A percentile compares a stretch with the other conserved stretches of the same genome.
Conservation (phyloP, 2,113 vertebrate genomes). For the Mesocricetus auratus region DNA sequence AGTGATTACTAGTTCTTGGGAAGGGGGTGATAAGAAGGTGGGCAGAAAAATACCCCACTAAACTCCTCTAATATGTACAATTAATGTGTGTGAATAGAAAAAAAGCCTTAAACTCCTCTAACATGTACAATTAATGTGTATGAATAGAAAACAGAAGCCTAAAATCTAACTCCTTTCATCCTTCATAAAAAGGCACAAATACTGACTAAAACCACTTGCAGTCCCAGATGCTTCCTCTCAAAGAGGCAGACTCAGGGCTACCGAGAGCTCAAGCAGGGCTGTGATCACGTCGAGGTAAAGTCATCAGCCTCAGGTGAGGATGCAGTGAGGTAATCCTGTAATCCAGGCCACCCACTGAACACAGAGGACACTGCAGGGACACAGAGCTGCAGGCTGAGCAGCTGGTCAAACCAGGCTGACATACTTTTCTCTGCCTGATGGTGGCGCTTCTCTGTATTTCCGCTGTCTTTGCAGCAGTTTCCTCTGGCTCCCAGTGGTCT, state of each 20-base stretch:
- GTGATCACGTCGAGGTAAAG: background rate
- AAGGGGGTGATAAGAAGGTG: background rate
- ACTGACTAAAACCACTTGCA: background rate
- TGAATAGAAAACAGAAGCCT: background rate
- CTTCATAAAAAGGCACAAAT: background rate
- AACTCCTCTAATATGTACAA: background rate
- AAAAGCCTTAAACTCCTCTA: background rate
- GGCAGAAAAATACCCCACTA: background rate
- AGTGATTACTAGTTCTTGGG: background rate
- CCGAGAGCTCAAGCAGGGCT: background rate
- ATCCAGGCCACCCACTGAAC: background rate
- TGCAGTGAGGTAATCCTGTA: background rate
- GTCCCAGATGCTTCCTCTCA: conserved; percentile 4
- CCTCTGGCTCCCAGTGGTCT: background rate
- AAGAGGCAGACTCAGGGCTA: background rate
- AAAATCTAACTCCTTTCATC: background rate
- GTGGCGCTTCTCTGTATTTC: background rate
- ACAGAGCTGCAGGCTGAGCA: fast-evolving
- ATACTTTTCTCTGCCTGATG: background rate
- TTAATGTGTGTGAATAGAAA: background rate
- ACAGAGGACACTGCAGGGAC: background rate
- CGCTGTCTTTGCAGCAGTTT: background rate
- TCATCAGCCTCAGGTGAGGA: background rate
- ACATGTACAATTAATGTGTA: background rate
- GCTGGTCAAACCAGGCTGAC: fast-evolving